Base-by-base conservation (phyloP, 2,888 invertebrate species). In the Rhagium mordax region DNA sequence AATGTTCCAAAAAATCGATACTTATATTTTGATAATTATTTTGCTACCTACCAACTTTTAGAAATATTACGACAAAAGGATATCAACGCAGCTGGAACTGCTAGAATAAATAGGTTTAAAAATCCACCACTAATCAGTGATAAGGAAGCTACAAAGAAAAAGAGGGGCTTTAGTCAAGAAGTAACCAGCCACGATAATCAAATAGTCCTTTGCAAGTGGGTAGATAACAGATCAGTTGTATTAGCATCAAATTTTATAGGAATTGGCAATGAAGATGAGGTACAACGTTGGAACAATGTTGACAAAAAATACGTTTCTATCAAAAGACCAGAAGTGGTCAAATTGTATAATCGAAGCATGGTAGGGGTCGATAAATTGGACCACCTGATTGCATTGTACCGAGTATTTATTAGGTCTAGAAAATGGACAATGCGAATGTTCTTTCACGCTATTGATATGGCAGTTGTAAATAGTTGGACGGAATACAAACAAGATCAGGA, bases 151-250 rank as follows among this genome's bases (percentile, higher is more conserved):
- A 57, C 74, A 74, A 49, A 77, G 72, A 47, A 57, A 55, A n/a
- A 60, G 77, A 51, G 80, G 78, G 18, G 66, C 69, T 57, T 49
- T 60, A n/a, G 77, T n/a, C n/a, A 79, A 55, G 74, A 81, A 72
- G 15, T 78, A 24, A 47, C 74, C 21, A 79, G 75, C 72, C 20
- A 47, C 8, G 76, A 76, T 61, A 75, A 72, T 16, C 55, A 73
- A 65, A 70, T 75, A 8, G 51, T 75, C 41, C 53, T 72, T 20
- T 73, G 72, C 29, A 73, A 73, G 51, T 75, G 71, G 75, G 2
- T 51, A 2, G 51, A 24, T 6, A 24, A 24, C 24, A 24, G 6
- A 24, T 4, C 51, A 51, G 49, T 51, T 48, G 59, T 33, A 55
- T 65, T 49, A 49, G 65, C 27, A 13, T 59, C 21, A 49, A 60